phyloP scores from a whole-genome alignment of 2,888 invertebrate species.

The Tenthredo amoena region DNA sequence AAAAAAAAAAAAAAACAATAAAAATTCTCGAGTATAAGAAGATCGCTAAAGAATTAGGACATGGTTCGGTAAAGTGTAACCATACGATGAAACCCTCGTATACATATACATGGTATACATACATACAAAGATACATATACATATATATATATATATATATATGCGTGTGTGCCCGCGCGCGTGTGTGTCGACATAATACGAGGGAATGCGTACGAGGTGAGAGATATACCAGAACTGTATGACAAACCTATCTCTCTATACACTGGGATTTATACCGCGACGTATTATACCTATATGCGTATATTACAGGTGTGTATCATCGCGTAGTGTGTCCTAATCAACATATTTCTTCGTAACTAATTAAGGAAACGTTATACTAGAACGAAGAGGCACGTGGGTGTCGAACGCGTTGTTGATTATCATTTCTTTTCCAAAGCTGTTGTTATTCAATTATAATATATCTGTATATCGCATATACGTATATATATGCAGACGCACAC shows the following conservation, averaged over 20 bases:
- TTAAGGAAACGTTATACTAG: slow-evolving; percentile 23
- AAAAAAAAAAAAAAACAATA: neutral
- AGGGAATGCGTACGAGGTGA: slow-evolving; percentile 1
- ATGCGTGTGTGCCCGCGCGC: no score
- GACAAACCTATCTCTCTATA: neutral
- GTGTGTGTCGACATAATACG: neutral
- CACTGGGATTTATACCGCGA: slow-evolving; percentile 3
- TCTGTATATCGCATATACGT: neutral
- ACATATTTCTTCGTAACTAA: slow-evolving; percentile 29
- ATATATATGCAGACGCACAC: no score
- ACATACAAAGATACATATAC: no score
- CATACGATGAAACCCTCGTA: neutral
- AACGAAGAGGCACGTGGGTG: neutral
- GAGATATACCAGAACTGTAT: neutral
- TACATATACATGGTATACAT: no score
- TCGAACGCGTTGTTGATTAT: slow-evolving; percentile 1
- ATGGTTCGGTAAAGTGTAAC: neutral
- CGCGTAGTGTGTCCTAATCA: slow-evolving; percentile 7
- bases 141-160: no score
- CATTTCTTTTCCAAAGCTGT: neutral
- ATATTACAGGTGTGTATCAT: neutral
- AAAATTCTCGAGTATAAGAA: neutral
- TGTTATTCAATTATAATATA: neutral
- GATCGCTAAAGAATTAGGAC: neutral
- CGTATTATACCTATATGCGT: neutral